Conservation (phyloP, 2,797 vertebrate genomes). For the Selene dorsalis region DNA sequence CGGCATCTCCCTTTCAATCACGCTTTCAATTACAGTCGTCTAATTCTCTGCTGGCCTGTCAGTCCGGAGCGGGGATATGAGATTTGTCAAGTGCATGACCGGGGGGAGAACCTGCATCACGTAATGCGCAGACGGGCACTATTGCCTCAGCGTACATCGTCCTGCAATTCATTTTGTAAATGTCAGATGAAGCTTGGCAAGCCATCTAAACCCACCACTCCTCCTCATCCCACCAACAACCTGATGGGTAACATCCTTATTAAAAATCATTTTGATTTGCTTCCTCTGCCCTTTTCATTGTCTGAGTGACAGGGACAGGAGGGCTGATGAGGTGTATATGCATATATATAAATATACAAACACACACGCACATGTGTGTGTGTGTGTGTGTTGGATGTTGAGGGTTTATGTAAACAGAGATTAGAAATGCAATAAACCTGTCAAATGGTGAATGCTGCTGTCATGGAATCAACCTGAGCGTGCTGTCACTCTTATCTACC, state of each 20-base stretch:
- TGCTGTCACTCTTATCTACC: constrained; percentile 65
- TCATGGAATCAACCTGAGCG: constrained; percentile 67
- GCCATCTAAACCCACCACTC: constrained; percentile 30
- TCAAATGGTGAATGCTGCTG: constrained; percentile 78
- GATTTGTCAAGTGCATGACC: constrained; percentile 60
- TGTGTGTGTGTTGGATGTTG: constrained; percentile 35
- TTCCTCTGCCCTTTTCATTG: constrained; percentile 81
- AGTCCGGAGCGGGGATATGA: constrained; percentile 34
- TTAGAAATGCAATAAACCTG: constrained; percentile 87
- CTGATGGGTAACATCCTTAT: constrained; percentile 81
- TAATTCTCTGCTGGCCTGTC: constrained; percentile 51
- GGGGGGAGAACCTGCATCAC: constrained; percentile 36
- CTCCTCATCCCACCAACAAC: neutral
- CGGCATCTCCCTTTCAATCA: constrained; percentile 63
- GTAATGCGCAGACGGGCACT: constrained; percentile 28
- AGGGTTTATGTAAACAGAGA: constrained; percentile 79
- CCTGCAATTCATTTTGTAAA: constrained; percentile 79
- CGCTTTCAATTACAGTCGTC: constrained; percentile 49
- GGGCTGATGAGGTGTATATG: constrained; percentile 30
- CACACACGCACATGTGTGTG: neutral
- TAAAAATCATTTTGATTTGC: constrained; percentile 82
- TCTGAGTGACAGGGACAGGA: constrained; percentile 71
- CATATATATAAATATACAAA: neutral
- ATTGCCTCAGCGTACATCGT: constrained; percentile 59
- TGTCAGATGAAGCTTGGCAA: constrained; percentile 77